Percentiles rank a stretch among this genome's conserved stretches.
These are phyloP conservation scores for Diabrotica undecimpunctata DNA, from an alignment of 1,140 invertebrate species.

Conservation along the genomic window DNA sequence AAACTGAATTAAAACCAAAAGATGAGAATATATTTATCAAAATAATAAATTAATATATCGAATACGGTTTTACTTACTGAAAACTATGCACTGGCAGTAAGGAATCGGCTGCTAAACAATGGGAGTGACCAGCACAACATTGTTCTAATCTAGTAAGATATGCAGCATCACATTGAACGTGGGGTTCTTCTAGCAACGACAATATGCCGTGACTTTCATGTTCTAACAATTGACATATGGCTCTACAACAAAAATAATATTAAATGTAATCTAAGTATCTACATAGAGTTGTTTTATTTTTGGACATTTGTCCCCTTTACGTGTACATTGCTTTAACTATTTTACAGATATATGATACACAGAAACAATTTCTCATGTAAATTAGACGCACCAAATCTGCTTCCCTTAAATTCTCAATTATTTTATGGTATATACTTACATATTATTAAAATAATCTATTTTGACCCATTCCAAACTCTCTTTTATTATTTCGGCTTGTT, in stretches of 20 bases:
- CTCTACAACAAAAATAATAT: constrained; percentile 31
- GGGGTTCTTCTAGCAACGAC: constrained; percentile 69
- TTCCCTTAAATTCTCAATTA: too few relatives aligned
- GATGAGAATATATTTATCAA: too few relatives aligned
- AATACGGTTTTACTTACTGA: constrained; percentile 40
- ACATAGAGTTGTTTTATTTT: too few relatives aligned
- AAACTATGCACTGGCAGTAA: constrained; percentile 45
- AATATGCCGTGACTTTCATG: constrained; percentile 57
- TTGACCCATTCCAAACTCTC: constrained; percentile 71
- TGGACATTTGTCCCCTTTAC: too few relatives aligned
- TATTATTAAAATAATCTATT: constrained; percentile 68
- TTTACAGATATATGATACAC: too few relatives aligned
- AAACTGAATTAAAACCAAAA: too few relatives aligned
- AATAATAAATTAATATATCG: not conserved
- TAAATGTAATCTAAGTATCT: too few relatives aligned
- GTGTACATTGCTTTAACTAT: too few relatives aligned
- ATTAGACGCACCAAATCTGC: too few relatives aligned
- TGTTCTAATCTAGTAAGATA: constrained; percentile 70
- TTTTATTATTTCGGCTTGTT: constrained; percentile 80
- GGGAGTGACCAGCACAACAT: constrained; percentile 62
- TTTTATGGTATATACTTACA: constrained; percentile 36
- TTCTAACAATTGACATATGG: constrained; percentile 48
- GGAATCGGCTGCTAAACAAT: constrained; percentile 51
- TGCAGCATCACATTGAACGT: constrained; percentile 66
- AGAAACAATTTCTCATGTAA: too few relatives aligned